Evolutionary conservation across 2,888 invertebrate species (phyloP).

Genomic region (Coremacera marginata): DNA sequence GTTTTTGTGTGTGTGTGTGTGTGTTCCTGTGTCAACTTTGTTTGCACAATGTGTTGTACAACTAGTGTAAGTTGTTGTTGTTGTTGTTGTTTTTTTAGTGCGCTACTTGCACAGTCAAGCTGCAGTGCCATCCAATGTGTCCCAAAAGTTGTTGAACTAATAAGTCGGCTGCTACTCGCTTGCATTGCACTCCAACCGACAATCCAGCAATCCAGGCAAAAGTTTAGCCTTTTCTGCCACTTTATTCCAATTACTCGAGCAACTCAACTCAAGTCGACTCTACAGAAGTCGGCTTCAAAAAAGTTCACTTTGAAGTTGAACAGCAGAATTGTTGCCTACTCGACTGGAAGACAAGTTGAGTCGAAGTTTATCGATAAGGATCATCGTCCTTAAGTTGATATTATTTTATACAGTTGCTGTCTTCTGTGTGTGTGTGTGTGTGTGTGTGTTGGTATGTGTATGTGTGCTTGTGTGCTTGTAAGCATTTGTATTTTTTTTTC

Average conservation of each 20-base stretch:
- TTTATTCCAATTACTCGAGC: conserved; percentile 23
- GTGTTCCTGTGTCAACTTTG: conserved; percentile 14
- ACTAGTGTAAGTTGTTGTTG: not conserved
- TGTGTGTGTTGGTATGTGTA: not conserved
- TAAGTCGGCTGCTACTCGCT: conserved; percentile 19
- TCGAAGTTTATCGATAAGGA: conserved; percentile 50
- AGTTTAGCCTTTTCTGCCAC: conserved; percentile 16
- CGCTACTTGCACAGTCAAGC: not conserved
- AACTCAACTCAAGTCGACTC: conserved; percentile 1
- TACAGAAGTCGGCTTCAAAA: not conserved
- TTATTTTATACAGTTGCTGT: conserved; percentile 12
- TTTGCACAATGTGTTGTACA: conserved; percentile 24
- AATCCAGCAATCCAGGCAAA: conserved; percentile 6
- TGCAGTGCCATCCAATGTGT: conserved; percentile 17
- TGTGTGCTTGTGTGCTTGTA: not conserved
- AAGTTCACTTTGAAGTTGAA: conserved; percentile 49
- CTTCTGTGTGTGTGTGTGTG: not conserved
- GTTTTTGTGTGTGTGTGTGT: not conserved
- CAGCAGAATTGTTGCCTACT: conserved; percentile 53
- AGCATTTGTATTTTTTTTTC: not conserved
- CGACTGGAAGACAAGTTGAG: conserved; percentile 54
- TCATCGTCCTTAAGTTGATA: conserved; percentile 39
- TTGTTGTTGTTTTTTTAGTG: not conserved
- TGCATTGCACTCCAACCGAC: not conserved
- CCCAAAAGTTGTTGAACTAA: conserved; percentile 37